Conservation (phyloP, 2,113 vertebrate species). For the Triplophysa rosa region DNA sequence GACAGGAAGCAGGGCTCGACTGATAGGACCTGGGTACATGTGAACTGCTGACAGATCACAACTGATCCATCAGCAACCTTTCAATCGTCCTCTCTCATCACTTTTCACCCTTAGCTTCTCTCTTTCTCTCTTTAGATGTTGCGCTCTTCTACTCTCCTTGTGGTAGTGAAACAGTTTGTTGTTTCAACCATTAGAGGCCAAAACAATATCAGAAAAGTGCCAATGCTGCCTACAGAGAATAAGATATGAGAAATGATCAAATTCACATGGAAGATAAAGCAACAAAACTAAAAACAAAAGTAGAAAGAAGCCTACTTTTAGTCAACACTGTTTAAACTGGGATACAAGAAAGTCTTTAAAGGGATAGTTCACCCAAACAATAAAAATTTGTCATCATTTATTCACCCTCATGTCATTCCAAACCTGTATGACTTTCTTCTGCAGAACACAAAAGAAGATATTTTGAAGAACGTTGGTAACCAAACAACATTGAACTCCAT, state of each 20-base stretch:
- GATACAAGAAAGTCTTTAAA: too few species aligned
- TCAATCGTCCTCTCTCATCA: neutral
- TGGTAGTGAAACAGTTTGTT: neutral
- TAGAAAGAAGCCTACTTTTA: too few species aligned
- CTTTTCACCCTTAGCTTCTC: slow-evolving; percentile 4
- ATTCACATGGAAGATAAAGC: neutral
- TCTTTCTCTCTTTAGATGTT: neutral
- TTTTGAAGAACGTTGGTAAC: too few species aligned
- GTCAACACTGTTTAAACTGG: too few species aligned
- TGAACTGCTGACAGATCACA: neutral
- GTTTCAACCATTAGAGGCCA: neutral
- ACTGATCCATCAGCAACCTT: neutral
- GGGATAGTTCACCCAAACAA: too few species aligned
- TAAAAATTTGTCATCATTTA: too few species aligned
- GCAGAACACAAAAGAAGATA: too few species aligned
- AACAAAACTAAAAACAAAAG: neutral
- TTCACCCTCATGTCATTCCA: too few species aligned
- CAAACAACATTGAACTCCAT: too few species aligned
- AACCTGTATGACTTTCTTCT: too few species aligned
- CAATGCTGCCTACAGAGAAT: neutral
- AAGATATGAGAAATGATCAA: neutral
- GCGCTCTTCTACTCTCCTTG: neutral
- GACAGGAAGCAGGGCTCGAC: slow-evolving; percentile 62
- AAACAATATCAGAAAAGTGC: neutral
- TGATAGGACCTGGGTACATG: slow-evolving; percentile 1